Evolutionary conservation across 2,797 vertebrate species (phyloP), one percentile per base, ranked within the genome.

Genomic region (Heterohyrax brucei): DNA sequence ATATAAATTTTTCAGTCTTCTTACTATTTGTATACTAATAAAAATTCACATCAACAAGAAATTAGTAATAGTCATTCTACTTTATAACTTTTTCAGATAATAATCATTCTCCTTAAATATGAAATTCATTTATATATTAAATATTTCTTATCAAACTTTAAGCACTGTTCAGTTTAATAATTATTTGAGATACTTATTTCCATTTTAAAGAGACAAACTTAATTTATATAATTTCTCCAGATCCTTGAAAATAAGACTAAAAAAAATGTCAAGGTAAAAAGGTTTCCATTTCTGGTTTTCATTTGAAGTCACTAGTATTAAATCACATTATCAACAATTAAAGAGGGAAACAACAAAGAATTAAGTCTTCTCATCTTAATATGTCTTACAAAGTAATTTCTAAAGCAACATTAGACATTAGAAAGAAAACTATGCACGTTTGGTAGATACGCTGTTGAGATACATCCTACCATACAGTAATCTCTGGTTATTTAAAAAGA

Each of bases 231-330:
- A 77, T 87, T 88, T 88, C 26, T 77, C 59, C 50, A 86, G 86
- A 72, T 72, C 24, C 30, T 96, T 91, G 1, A 86, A 77, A 86
- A 73, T 59, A 91, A 91, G 10, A 1, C 24, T 79, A 92, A 87
- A 18, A 89, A 94, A 77, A 94, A 89, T 30, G 5, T 61, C 16
- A 39, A 39, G 39, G 50, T 62, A 56, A 82, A 19, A 62, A 12
- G 82, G 53, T 81, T 82, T 50, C 1, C 1, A 59, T 26, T 96
- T 93, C 82, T 26, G 14, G 8, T 84, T 94, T 93, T 80, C 66
- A 91, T 56, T 78, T 93, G 76, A 96, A 94, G 92, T 92, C 94
- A 64, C 5, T 44, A 44, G 22, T 26, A 92, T 79, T 93, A 89
- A 91, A 56, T 96, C 4, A 84, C 48, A 77, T 87, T 30, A 95